These are phyloP conservation scores for Monopis laevigella DNA, from an alignment of 2,888 invertebrate genomes.

Conservation along the genomic window DNA sequence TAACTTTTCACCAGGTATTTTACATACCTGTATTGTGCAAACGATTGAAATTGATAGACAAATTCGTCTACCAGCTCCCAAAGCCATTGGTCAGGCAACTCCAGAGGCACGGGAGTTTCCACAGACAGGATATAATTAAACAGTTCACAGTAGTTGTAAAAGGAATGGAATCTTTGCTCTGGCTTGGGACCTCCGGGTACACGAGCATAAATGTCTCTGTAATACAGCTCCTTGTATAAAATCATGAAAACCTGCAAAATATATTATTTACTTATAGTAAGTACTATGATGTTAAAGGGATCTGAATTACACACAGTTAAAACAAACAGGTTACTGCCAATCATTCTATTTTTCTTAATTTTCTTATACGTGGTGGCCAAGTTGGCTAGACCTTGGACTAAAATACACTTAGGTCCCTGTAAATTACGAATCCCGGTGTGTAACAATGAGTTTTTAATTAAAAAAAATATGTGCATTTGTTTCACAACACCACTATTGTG, in stretches of 20 bases:
- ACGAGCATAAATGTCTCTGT: slow-evolving; percentile 95
- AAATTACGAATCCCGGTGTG: no score
- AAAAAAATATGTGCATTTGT: no score
- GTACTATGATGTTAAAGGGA: no score
- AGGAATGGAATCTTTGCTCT: slow-evolving; percentile 93
- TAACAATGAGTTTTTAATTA: no score
- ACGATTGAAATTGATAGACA: slow-evolving; percentile 96
- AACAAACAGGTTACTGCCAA: not conserved
- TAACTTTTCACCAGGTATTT: no score
- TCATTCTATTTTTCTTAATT: not conserved
- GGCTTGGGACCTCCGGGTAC: slow-evolving; percentile 89
- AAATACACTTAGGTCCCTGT: no score
- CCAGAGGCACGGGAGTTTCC: slow-evolving; percentile 86
- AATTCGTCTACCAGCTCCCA: slow-evolving; percentile 99
- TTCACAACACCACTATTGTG: no score
- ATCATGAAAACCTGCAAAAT: slow-evolving; percentile 82
- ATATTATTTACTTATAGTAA: no score
- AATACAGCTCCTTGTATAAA: slow-evolving; percentile 97
- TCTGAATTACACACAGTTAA: no score
- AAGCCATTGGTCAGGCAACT: slow-evolving; percentile 97
- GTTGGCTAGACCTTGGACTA: no score
- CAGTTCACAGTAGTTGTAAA: slow-evolving; percentile 97
- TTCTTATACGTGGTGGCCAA: not conserved
- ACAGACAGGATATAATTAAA: slow-evolving; percentile 96
- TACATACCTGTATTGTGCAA: slow-evolving; percentile 81